A percentile compares a stretch with the other conserved stretches of the same genome.
Conservation (phyloP, 2,113 vertebrate genomes). For the Erythrocebus patas region DNA sequence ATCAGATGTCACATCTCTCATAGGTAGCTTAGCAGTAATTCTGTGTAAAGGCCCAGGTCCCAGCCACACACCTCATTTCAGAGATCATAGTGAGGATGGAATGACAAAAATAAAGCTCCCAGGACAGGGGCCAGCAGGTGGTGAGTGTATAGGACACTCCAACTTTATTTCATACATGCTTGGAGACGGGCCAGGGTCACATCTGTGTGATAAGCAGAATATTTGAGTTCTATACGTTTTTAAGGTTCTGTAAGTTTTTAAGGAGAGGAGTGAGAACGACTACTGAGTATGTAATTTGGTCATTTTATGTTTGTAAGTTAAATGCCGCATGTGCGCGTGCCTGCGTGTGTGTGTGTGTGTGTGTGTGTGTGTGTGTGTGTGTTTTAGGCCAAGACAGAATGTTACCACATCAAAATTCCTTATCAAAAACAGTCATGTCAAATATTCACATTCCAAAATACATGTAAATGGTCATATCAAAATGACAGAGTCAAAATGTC, state of each 20-base stretch:
- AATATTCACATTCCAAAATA: neutral
- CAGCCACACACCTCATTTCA: fast-evolving
- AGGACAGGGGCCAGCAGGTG: too few species aligned
- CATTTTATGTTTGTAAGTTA: neutral
- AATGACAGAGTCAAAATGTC: neutral
- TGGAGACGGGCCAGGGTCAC: fast-evolving
- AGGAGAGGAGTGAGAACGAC: neutral
- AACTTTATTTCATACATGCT: neutral
- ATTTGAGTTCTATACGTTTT: neutral
- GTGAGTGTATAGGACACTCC: fast-evolving
- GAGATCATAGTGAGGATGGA: neutral
- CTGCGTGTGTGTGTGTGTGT: too few species aligned
- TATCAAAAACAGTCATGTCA: neutral
- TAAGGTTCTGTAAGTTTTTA: neutral
- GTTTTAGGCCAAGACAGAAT: neutral
- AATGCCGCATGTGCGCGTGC: neutral
- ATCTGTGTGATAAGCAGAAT: neutral
- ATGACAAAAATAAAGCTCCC: neutral
- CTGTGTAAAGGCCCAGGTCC: too few species aligned
- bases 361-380: neutral
- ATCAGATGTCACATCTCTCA: neutral
- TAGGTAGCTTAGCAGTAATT: too few species aligned
- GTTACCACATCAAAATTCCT: neutral
- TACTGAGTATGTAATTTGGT: neutral
- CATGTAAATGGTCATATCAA: neutral